phyloP scores from a whole-genome alignment of 2,888 invertebrate genomes.

The Lingula anatina region DNA sequence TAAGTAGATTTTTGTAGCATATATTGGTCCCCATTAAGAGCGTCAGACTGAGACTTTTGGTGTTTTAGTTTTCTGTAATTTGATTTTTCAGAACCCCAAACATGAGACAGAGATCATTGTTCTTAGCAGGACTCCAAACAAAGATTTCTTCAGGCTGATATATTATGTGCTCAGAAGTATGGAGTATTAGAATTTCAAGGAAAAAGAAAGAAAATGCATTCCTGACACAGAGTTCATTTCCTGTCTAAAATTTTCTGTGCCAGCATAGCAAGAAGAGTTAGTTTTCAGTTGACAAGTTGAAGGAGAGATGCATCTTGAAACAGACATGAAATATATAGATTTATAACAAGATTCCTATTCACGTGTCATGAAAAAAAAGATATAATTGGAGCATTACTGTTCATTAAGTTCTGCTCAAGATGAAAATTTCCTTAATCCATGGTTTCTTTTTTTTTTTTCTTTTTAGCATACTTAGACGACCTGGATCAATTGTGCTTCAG shows the following conservation, averaged over 20 bases:
- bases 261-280: not conserved
- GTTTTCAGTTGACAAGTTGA: too few relatives aligned
- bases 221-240: not conserved
- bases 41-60: too few relatives aligned
- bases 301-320: too few relatives aligned
- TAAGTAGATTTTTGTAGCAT: too few relatives aligned
- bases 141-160: constrained; percentile 41
- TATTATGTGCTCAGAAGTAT: constrained; percentile 43
- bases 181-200: constrained; percentile 1
- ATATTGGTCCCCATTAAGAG: too few relatives aligned
- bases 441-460: constrained; percentile 5
- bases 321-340: too few relatives aligned
- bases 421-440: too few relatives aligned
- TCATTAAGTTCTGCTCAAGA: too few relatives aligned
- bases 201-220: not conserved
- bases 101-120: constrained; percentile 53
- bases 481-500: constrained; percentile 39
- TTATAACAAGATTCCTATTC: too few relatives aligned
- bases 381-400: too few relatives aligned
- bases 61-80: not conserved
- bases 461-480: constrained; percentile 43
- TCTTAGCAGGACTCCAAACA: constrained; percentile 36
- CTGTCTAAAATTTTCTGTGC: not conserved
- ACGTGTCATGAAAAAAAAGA: too few relatives aligned
- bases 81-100: constrained; percentile 45